These are phyloP conservation scores for Trypoxylus dichotomus DNA, from an alignment of 1,140 invertebrate species.

Conservation along the genomic window DNA sequence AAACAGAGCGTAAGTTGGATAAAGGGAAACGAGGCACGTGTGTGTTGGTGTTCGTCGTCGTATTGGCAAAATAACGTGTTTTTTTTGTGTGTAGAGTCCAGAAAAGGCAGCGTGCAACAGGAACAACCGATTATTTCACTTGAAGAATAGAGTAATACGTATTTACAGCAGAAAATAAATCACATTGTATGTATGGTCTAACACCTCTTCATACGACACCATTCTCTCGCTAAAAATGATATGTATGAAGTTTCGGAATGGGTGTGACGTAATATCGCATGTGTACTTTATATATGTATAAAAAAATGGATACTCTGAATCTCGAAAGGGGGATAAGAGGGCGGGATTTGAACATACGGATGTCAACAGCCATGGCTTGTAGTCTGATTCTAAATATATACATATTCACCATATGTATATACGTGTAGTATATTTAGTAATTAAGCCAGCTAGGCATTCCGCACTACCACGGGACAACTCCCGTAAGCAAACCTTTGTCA, in stretches of 20 bases:
- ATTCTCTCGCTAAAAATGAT: constrained; percentile 46
- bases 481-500: constrained; percentile 23
- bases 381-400: constrained; percentile 12
- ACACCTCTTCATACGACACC: constrained; percentile 35
- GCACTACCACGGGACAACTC: constrained; percentile 33
- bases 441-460: constrained; percentile 49
- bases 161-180: constrained; percentile 52
- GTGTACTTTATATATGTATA: constrained; percentile 30
- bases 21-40: background rate
- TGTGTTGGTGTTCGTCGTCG: constrained; percentile 3
- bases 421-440: background rate
- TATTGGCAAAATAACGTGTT: background rate
- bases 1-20: background rate
- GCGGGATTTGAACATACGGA: constrained; percentile 35
- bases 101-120: constrained; percentile 20
- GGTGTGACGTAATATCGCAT: background rate
- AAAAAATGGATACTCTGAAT: background rate
- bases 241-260: constrained; percentile 42
- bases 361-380: constrained; percentile 47
- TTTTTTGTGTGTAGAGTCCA: constrained; percentile 15
- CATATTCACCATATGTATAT: constrained; percentile 11
- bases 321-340: background rate
- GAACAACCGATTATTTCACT: constrained; percentile 26
- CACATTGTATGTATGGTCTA: constrained; percentile 38
- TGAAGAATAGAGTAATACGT: background rate